Conservation (phyloP, 2,797 vertebrate species). For the Numenius phaeopus region DNA sequence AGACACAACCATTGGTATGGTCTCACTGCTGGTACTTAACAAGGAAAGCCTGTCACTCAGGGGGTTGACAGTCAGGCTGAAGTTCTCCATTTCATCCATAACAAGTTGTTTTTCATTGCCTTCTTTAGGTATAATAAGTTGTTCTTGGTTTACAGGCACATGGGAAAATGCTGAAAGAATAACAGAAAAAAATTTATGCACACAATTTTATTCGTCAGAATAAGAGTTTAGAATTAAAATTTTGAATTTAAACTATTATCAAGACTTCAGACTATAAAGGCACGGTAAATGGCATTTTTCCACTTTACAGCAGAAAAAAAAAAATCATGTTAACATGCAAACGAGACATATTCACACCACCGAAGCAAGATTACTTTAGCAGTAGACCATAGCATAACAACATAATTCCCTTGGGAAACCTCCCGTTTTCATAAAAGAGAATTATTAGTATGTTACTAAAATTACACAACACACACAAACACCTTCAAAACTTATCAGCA, state of each 20-base stretch:
- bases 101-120: conserved; percentile 80
- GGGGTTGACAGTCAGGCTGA: conserved; percentile 97
- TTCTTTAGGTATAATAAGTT: conserved; percentile 76
- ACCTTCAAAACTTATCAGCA: background rate
- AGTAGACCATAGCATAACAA: background rate
- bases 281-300: background rate
- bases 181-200: background rate
- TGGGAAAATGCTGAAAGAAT: conserved; percentile 80
- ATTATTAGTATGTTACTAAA: background rate
- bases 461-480: background rate
- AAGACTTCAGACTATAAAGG: background rate
- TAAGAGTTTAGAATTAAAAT: background rate
- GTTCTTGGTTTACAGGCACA: conserved; percentile 76
- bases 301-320: background rate
- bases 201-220: background rate
- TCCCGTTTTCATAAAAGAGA: background rate
- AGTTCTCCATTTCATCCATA: conserved; percentile 94
- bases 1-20: conserved; percentile 88
- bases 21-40: conserved; percentile 96
- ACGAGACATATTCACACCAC: background rate
- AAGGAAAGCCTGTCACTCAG: conserved; percentile 95
- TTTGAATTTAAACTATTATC: background rate
- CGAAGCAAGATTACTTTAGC: background rate
- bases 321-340: background rate
- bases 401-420: background rate